Percentiles rank a stretch among this genome's conserved stretches.
phyloP scores from a whole-genome alignment of 1,140 invertebrate genomes.

The Notospermus geniculatus region DNA sequence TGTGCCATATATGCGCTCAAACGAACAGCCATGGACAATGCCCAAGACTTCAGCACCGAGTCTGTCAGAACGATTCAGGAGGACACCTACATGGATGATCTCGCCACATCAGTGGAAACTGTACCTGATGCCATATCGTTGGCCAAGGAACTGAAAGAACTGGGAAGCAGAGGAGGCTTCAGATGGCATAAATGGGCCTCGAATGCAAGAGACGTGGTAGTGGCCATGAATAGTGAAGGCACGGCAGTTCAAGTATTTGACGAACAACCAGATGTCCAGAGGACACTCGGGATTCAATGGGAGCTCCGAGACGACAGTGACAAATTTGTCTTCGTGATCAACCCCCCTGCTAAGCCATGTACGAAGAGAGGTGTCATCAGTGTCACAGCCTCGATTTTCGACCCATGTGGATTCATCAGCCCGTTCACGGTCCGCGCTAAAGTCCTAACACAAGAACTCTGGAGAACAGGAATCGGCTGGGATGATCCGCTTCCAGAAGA shows the following conservation, averaged over 20 bases:
- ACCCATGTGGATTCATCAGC: not conserved
- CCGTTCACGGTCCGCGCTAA: not conserved
- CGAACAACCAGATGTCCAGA: too few species aligned
- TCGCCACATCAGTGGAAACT: not conserved
- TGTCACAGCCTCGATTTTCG: not conserved
- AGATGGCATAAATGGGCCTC: not conserved
- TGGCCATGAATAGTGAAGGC: too few species aligned
- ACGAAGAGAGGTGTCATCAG: constrained; percentile 1
- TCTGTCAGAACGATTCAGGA: not conserved
- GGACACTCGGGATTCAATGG: too few species aligned
- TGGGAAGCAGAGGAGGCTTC: not conserved
- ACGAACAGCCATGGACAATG: not conserved
- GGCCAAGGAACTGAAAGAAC: not conserved
- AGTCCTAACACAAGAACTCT: not conserved
- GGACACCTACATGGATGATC: not conserved
- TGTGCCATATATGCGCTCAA: not conserved
- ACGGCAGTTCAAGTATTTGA: too few species aligned
- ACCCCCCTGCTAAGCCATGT: not conserved
- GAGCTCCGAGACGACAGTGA: not conserved
- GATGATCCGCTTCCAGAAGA: not conserved
- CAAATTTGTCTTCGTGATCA: not conserved
- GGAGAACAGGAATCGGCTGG: not conserved
- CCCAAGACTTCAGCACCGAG: not conserved
- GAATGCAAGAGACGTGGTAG: not conserved
- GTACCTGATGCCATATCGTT: not conserved